Percentiles rank a stretch among this genome's conserved stretches.
phyloP scores from a whole-genome alignment of 2,797 vertebrate genomes.

The Micropoecilia bifurca region DNA sequence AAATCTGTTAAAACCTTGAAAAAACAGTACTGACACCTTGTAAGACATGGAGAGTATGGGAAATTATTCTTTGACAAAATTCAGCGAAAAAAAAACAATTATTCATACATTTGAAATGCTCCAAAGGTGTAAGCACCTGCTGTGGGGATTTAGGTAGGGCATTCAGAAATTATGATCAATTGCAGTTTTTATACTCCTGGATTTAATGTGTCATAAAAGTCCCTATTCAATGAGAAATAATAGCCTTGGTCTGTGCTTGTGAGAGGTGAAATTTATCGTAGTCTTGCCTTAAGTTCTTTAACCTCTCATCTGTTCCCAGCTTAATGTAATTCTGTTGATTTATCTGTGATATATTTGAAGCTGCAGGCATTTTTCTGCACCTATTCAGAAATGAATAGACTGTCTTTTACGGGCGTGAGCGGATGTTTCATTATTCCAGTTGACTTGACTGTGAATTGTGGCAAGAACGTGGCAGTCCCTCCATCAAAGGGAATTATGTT shows the following conservation, averaged over 20 bases:
- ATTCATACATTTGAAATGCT: slow-evolving; percentile 39
- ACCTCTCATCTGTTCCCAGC: slow-evolving; percentile 88
- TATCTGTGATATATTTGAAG: slow-evolving; percentile 96
- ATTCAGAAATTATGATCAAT: slow-evolving; percentile 83
- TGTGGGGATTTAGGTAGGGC: slow-evolving; percentile 59
- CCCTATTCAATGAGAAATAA: slow-evolving; percentile 83
- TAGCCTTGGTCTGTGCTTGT: slow-evolving; percentile 84
- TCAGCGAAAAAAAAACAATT: background rate
- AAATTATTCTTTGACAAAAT: slow-evolving; percentile 24
- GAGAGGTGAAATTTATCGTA: slow-evolving; percentile 89
- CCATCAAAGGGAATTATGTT: slow-evolving; percentile 93
- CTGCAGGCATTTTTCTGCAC: slow-evolving; percentile 86
- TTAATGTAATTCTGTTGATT: slow-evolving; percentile 98
- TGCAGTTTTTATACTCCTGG: slow-evolving; percentile 81
- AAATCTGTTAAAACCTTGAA: slow-evolving; percentile 40
- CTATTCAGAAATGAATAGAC: slow-evolving; percentile 91
- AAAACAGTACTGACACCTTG: slow-evolving; percentile 32
- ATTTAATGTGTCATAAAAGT: slow-evolving; percentile 85
- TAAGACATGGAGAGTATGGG: background rate
- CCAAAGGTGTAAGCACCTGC: slow-evolving; percentile 64
- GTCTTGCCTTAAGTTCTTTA: slow-evolving; percentile 89
- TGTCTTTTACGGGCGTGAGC: slow-evolving; percentile 84
- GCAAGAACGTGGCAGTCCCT: slow-evolving; percentile 84
- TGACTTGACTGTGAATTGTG: slow-evolving; percentile 85
- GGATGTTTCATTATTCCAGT: slow-evolving; percentile 91